Evolutionary conservation across 2,113 vertebrate genomes (phyloP), one percentile per base, ranked within the genome.

Genomic region (Meriones unguiculatus): DNA sequence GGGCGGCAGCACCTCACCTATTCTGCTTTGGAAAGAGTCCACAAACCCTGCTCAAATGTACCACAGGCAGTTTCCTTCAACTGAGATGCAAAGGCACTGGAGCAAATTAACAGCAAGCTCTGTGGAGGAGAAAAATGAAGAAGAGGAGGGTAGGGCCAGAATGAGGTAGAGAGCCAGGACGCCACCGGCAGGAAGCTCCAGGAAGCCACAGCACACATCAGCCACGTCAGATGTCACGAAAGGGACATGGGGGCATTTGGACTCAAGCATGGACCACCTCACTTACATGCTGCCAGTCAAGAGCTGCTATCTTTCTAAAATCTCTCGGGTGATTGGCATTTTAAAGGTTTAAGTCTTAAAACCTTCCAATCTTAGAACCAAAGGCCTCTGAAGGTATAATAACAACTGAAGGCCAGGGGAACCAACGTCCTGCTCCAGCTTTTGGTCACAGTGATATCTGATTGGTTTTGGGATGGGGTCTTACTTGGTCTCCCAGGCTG

Each of bases 171-270:
- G 9, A 14, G 76, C 73, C 54, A 15, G n/a, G 75, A 20, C 7
- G 6, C 75, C 5, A 22, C 28, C 72, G 78, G 15, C 38, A 8
- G 22, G 24, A 54, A 10, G 52, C 28, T 2, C 57, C 10, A 24
- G 65, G 35, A 14, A 5, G 62, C 54, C 14, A 1, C 0, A 1
- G 30, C 57, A 64, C 25, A 46, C 0, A 5, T 38, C 3, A 10
- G 0, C 0, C 67, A 6, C 0, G 0, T 20, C 7, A 35, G 75
- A 0, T 17, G n/a, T 10, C 18, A 50, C 5, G 17, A 57, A 9
- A 1, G 32, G 10, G 11, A 11, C n/a, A 1, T 0, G 0, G 32
- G 24, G 59, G 70, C 72, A 2, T 1, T 0, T 14, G 87, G 82
- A 17, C 76, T 41, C 13, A 59, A 0, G 90, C 28, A 17, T 20